phyloP scores from a whole-genome alignment of 2,888 invertebrate species.

The Caenorhabditis sp. region DNA sequence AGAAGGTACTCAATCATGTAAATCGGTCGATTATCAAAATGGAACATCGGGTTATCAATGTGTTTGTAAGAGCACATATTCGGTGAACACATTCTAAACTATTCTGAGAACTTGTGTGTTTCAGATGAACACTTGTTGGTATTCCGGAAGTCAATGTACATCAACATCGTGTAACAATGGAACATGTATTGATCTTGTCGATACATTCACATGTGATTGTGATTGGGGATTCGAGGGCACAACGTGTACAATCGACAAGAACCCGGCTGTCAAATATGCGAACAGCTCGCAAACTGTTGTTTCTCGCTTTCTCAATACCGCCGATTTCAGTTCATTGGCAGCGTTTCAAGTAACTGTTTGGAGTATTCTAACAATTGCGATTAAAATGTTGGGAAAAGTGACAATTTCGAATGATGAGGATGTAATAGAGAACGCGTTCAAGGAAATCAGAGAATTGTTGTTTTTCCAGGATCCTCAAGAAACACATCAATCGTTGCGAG shows the following conservation, averaged over 20 bases:
- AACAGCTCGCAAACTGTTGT: neutral
- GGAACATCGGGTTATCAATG: conserved; percentile 10
- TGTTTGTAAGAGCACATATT: conserved; percentile 13
- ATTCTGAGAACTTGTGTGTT: neutral
- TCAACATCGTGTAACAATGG: conserved; percentile 18
- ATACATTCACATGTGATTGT: conserved; percentile 18
- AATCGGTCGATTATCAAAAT: neutral
- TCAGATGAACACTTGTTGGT: conserved; percentile 36
- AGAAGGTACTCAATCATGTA: conserved; percentile 22
- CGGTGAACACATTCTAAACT: too few species aligned
- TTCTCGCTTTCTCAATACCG: conserved; percentile 11
- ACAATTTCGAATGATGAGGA: conserved; percentile 27
- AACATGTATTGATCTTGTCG: conserved; percentile 15
- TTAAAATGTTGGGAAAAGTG: conserved; percentile 18
- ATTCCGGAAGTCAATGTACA: conserved; percentile 13
- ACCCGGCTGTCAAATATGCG: neutral
- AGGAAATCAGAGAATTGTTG: too few species aligned
- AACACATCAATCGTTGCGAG: conserved; percentile 29
- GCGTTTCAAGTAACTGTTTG: neutral
- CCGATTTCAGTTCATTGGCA: conserved; percentile 8
- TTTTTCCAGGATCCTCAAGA: conserved; percentile 32
- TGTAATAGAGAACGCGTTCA: too few species aligned
- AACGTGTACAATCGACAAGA: conserved; percentile 14
- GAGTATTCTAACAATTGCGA: conserved; percentile 9
- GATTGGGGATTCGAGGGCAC: conserved; percentile 32